Base-by-base conservation (phyloP, 2,888 invertebrate genomes). In the Pammene fasciana region DNA sequence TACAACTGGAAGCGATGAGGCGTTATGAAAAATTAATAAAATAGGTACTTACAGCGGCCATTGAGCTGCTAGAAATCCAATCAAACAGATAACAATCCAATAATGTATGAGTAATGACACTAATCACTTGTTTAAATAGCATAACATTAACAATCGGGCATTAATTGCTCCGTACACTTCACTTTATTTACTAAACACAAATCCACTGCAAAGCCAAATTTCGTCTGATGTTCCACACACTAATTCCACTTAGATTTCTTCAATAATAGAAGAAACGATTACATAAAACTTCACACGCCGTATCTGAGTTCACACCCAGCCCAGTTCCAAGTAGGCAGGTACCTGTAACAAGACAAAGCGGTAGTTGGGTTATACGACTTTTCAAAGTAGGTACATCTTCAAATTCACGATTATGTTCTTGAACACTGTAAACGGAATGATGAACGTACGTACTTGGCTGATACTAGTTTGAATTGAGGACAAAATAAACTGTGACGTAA, bases 301-400 rank as follows among this genome's bases (percentile, higher is more conserved):
- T 88, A 90, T 88, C 90, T 89, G 87, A 86, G 90, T 85, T 90
- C 91, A 91, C 91, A 92, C 91, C 91, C 90, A 74, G 48, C 92
- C 91, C 90, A 87, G 88, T 86, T 87, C 87, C 87, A 85, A 88
- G 86, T 85, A 87, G 85, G 68, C 65, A 67, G 68, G 87, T 92
- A 91, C 92, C 92, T 92, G 91, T 85, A 92, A 92, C 89, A 90
- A 92, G 89, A 91, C 91, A 92, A 90, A 90, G 90, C 89, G 80
- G 79, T 83, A 79, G 83, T 89, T 52, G 83, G 89, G 84, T 85
- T 84, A 82, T 80, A 82, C 72, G 80, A 80, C 72, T 72, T 61
- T 71, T 56, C 61, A 66, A 73, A n/a, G 54, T 48, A 36, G 36
- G 43, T 65, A 55, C 38, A 72, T 56, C 59, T 56, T 61, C 26